Percentiles rank a stretch among this genome's conserved stretches.
Evolutionary conservation across 2,888 invertebrate genomes (phyloP).

Genomic region (Trypoxylon attenuatum): DNA sequence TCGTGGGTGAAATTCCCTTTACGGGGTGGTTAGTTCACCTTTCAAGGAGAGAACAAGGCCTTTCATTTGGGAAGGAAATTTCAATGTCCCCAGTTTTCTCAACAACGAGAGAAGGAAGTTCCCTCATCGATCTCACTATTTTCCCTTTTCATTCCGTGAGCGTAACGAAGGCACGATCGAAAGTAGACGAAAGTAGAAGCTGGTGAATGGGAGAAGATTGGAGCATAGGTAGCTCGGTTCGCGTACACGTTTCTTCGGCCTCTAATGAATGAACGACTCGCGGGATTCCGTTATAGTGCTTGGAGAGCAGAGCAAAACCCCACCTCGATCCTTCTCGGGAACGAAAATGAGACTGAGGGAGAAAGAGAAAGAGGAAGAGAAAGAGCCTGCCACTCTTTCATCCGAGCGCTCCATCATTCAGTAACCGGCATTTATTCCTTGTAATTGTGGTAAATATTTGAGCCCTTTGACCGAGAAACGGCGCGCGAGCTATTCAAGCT

Average conservation of each 20-base stretch:
- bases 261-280: conserved; percentile 13
- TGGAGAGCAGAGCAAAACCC: no score
- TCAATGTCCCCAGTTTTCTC: not conserved
- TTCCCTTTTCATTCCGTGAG: no score
- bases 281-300: no score
- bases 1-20: not conserved
- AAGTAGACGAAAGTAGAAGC: not conserved
- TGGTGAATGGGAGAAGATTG: conserved; percentile 1
- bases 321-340: no score
- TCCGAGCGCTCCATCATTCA: not conserved
- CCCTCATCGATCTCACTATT: not conserved
- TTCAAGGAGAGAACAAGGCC: not conserved
- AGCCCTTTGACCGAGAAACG: not conserved
- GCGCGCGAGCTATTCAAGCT: not conserved
- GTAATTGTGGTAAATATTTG: conserved; percentile 13
- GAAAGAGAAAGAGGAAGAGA: no score
- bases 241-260: not conserved
- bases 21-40: no score
- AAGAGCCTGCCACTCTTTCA: conserved; percentile 4
- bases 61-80: not conserved
- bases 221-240: not conserved
- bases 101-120: not conserved
- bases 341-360: no score
- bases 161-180: no score
- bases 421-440: conserved; percentile 5